These are phyloP conservation scores for Caerostris darwini DNA, from an alignment of 1,140 invertebrate genomes.

Conservation along the genomic window DNA sequence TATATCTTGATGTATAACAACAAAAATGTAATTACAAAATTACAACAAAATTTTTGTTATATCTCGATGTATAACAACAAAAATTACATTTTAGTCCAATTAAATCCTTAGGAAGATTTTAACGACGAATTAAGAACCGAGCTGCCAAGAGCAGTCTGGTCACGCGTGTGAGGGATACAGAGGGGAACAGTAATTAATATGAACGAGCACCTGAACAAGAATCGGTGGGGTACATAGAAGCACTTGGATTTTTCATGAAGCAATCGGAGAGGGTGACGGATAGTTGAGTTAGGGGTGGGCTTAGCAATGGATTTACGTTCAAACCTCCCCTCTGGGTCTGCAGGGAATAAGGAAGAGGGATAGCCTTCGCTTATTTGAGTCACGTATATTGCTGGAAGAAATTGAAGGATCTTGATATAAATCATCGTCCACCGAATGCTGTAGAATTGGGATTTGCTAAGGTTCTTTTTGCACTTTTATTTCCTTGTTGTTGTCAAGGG, in stretches of 20 bases:
- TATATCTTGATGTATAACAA: too few species aligned
- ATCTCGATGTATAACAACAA: too few species aligned
- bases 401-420: conserved; percentile 70
- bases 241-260: conserved; percentile 63
- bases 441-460: conserved; percentile 45
- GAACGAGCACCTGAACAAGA: conserved; percentile 61
- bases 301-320: conserved; percentile 65
- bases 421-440: conserved; percentile 54
- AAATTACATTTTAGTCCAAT: too few species aligned
- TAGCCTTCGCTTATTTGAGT: conserved; percentile 33
- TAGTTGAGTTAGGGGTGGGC: conserved; percentile 52
- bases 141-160: not conserved
- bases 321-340: conserved; percentile 10
- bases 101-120: not conserved
- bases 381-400: conserved; percentile 55
- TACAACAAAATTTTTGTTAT: too few species aligned
- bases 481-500: conserved; percentile 29
- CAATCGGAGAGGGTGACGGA: conserved; percentile 28
- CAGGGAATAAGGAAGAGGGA: conserved; percentile 14
- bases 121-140: not conserved
- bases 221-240: not conserved
- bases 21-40: too few species aligned
- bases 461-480: conserved; percentile 27
- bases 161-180: not conserved
- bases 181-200: conserved; percentile 33